A percentile compares a stretch with the other conserved stretches of the same genome.
These are phyloP conservation scores for Crotalus adamanteus DNA, from an alignment of 2,797 vertebrate genomes.

Conservation along the genomic window DNA sequence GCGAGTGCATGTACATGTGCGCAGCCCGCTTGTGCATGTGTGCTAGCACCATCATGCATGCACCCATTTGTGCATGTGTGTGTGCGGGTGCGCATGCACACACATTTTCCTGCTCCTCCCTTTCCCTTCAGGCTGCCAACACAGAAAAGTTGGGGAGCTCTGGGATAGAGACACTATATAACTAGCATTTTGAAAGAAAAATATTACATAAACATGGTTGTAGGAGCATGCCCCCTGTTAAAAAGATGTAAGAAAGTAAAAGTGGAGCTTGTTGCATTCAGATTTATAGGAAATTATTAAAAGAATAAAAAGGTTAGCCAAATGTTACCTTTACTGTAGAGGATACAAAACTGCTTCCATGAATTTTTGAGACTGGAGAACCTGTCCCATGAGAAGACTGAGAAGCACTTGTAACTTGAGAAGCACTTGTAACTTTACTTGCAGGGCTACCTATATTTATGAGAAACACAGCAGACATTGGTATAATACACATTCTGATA, in stretches of 20 bases:
- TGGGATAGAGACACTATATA: not conserved
- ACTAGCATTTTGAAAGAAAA: not conserved
- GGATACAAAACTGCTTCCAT: conserved; percentile 87
- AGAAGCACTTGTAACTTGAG: conserved; percentile 75
- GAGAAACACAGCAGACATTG: conserved; percentile 51
- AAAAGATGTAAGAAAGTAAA: not conserved
- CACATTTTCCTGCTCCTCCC: no score
- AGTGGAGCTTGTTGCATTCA: not conserved
- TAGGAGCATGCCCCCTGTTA: not conserved
- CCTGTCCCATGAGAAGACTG: conserved; percentile 80
- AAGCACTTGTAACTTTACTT: conserved; percentile 77
- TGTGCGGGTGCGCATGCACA: no score
- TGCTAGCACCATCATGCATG: no score
- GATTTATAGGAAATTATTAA: conserved; percentile 23
- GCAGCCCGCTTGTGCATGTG: no score
- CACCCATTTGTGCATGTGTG: no score
- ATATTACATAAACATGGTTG: conserved; percentile 24
- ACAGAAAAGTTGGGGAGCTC: no score
- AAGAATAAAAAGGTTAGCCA: fast-evolving
- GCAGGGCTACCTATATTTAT: conserved; percentile 82
- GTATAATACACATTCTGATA: conserved; percentile 56
- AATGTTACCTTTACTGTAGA: conserved; percentile 87
- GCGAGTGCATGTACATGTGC: no score
- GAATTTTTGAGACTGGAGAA: conserved; percentile 91
- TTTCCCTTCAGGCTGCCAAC: no score